These are phyloP conservation scores for Porites evermanni DNA, from an alignment of 92 coral and sea anemone genomes.

Conservation along the genomic window DNA sequence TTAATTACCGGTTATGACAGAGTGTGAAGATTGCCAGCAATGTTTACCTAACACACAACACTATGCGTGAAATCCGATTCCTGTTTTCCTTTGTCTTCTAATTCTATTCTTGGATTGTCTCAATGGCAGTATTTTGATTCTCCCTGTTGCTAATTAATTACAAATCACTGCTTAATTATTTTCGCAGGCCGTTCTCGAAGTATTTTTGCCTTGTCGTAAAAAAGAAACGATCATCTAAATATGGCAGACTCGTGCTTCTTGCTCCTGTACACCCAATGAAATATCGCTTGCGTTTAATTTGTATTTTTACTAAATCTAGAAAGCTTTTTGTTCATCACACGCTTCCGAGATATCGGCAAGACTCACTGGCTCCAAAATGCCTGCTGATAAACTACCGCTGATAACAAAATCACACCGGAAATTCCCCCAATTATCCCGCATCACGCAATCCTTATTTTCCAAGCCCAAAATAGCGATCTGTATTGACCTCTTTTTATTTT, in stretches of 20 bases:
- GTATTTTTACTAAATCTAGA: slow-evolving; percentile 13
- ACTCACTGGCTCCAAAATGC: slow-evolving; percentile 40
- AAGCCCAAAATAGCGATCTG: not conserved
- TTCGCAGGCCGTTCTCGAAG: slow-evolving; percentile 50
- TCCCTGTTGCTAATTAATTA: slow-evolving; percentile 24
- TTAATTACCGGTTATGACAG: not conserved
- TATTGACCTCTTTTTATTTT: not conserved
- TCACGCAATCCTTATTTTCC: slow-evolving; percentile 58
- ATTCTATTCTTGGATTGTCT: not conserved
- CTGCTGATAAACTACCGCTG: slow-evolving; percentile 61
- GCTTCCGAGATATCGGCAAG: slow-evolving; percentile 41
- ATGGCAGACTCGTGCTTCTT: not conserved
- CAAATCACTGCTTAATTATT: slow-evolving; percentile 33
- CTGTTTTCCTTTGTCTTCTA: slow-evolving; percentile 4
- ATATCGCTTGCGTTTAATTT: not conserved
- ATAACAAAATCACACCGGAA: slow-evolving; percentile 66
- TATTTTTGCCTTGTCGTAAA: slow-evolving; percentile 22
- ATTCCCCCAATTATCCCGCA: slow-evolving; percentile 28
- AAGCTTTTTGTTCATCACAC: slow-evolving; percentile 35
- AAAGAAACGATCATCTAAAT: not conserved
- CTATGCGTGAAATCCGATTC: slow-evolving; percentile 38
- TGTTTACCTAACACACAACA: slow-evolving; percentile 39
- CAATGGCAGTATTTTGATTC: not conserved
- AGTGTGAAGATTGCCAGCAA: slow-evolving; percentile 41
- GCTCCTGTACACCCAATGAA: not conserved